These are phyloP conservation scores for Chaetophractus vellerosus DNA, from an alignment of 2,797 vertebrate genomes.

Conservation along the genomic window DNA sequence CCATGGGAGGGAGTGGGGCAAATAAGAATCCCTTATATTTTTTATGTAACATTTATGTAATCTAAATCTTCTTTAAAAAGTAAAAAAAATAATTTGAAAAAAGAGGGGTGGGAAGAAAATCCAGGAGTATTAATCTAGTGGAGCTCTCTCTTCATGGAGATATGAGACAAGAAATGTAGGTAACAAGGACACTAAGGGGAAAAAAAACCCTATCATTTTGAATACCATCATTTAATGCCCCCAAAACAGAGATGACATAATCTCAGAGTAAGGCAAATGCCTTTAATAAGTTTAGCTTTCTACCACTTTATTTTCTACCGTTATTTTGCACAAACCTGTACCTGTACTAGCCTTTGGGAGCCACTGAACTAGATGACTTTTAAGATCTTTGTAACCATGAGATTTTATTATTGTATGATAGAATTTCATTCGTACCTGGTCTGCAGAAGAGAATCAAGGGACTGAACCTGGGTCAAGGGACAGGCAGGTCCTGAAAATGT, in stretches of 20 bases:
- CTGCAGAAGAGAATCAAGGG: slow-evolving; percentile 65
- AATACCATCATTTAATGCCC: neutral
- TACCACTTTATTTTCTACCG: neutral
- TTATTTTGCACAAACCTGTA: slow-evolving; percentile 63
- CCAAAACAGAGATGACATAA: slow-evolving; percentile 4
- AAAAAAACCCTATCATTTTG: neutral
- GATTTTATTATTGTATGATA: slow-evolving; percentile 69
- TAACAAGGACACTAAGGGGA: neutral
- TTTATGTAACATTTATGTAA: too few relatives aligned
- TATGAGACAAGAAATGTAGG: slow-evolving; percentile 22
- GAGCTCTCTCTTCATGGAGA: neutral
- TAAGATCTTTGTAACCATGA: slow-evolving; percentile 66
- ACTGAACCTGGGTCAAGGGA: slow-evolving; percentile 71
- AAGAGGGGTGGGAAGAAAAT: neutral
- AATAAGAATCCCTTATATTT: too few relatives aligned
- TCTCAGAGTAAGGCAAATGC: slow-evolving; percentile 44
- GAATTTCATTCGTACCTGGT: slow-evolving; percentile 77
- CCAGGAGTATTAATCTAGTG: neutral
- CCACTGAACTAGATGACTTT: slow-evolving; percentile 67
- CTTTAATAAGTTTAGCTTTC: slow-evolving; percentile 66
- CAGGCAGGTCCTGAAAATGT: slow-evolving; percentile 70
- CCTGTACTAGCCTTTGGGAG: slow-evolving; percentile 66
- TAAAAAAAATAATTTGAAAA: too few relatives aligned
- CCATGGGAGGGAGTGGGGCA: too few relatives aligned
- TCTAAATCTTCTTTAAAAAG: too few relatives aligned